Conservation (phyloP, 2,888 invertebrate species). For the Halictus ligatus region DNA sequence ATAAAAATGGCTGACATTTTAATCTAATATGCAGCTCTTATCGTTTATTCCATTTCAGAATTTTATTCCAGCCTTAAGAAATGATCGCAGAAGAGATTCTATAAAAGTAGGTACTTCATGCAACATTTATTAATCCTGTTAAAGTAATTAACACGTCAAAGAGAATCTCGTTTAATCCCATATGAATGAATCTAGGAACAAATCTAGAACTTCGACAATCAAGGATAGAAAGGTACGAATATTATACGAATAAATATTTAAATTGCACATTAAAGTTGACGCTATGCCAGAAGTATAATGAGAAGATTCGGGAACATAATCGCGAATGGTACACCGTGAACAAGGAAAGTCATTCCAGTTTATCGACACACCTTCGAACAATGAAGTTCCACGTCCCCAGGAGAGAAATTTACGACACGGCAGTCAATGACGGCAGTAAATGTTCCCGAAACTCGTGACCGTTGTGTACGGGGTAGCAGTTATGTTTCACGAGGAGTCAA, state of each 20-base stretch:
- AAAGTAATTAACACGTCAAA: too few species aligned
- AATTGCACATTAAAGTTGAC: not conserved
- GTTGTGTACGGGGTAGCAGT: not conserved
- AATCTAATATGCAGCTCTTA: too few species aligned
- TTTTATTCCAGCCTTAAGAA: too few species aligned
- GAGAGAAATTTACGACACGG: slow-evolving; percentile 1
- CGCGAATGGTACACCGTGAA: not conserved
- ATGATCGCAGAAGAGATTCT: too few species aligned
- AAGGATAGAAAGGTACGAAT: not conserved
- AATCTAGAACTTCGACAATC: not conserved
- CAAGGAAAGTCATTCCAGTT: not conserved
- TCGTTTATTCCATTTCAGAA: too few species aligned
- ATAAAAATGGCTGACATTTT: too few species aligned
- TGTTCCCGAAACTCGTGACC: not conserved
- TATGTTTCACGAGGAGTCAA: slow-evolving; percentile 17
- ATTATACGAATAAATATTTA: not conserved
- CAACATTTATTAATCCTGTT: too few species aligned
- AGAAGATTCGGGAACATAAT: not conserved
- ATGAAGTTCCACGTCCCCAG: not conserved
- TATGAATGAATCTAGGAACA: not conserved
- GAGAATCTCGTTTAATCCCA: too few species aligned
- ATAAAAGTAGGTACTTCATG: too few species aligned
- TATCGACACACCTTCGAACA: not conserved
- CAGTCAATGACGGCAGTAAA: slow-evolving; percentile 3
- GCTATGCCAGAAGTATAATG: not conserved